Evolutionary conservation across 53 echinoderm and acorn worm species (phyloP).

Genomic region (Paracentrotus lividus): DNA sequence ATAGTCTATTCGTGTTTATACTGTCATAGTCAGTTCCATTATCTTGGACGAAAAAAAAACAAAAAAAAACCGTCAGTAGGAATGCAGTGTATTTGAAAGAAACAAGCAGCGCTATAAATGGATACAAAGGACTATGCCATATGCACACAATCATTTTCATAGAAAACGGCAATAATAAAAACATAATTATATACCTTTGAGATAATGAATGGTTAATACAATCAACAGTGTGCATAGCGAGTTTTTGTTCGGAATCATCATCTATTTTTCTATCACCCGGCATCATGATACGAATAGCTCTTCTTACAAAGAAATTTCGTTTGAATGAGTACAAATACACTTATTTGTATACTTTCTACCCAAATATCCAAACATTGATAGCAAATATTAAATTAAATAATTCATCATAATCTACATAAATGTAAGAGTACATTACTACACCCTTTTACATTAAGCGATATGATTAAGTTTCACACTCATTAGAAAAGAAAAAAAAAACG

Average conservation of each 20-base stretch:
- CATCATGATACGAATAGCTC: neutral
- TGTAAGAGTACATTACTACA: neutral
- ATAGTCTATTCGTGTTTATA: neutral
- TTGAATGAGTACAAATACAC: neutral
- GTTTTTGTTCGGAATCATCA: constrained; percentile 8
- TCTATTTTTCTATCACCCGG: neutral
- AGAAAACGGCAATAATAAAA: neutral
- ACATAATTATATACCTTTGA: neutral
- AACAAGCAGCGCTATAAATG: neutral
- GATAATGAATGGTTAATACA: neutral
- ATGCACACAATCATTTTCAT: neutral
- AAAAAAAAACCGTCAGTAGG: neutral
- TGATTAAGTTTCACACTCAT: neutral
- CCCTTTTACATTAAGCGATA: neutral
- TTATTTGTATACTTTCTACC: no score
- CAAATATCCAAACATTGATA: neutral
- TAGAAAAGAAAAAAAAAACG: no score
- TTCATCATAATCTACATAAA: neutral
- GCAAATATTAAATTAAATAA: neutral
- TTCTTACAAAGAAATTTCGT: neutral
- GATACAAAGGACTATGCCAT: neutral
- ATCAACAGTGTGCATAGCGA: constrained; percentile 16
- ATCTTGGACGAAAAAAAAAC: no score
- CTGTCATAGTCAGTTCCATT: neutral
- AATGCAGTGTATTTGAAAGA: neutral